A percentile compares a stretch with the other conserved stretches of the same genome.
These are phyloP conservation scores for Hemitrygon akajei DNA, from an alignment of 2,797 vertebrate species.

Conservation along the genomic window DNA sequence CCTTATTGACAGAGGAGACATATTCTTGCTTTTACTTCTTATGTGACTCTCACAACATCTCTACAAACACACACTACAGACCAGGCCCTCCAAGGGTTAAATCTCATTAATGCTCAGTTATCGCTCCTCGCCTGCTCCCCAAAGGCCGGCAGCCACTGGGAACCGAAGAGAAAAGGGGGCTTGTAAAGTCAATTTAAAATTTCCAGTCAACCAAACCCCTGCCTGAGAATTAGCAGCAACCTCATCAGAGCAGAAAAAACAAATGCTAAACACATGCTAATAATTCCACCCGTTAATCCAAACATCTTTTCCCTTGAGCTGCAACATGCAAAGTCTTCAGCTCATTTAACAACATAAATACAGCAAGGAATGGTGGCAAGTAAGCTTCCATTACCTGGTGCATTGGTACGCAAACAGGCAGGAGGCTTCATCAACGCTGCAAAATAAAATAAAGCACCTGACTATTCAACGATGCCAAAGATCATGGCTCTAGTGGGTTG, in stretches of 20 bases:
- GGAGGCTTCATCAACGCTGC: not conserved
- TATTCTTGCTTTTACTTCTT: no score
- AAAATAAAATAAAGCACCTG: not conserved
- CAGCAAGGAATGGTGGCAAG: not conserved
- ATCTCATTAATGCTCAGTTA: not conserved
- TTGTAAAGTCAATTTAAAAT: constrained; percentile 48
- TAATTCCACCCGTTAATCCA: constrained; percentile 55
- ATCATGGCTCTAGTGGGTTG: not conserved
- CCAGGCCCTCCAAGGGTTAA: not conserved
- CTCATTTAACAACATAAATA: constrained; percentile 32
- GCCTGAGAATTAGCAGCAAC: constrained; percentile 54
- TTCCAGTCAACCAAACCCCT: constrained; percentile 55
- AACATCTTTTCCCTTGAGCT: constrained; percentile 53
- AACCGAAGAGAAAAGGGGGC: constrained; percentile 40
- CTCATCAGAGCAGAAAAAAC: constrained; percentile 56
- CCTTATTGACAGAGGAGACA: no score
- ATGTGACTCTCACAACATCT: not conserved
- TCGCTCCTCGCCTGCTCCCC: constrained; percentile 38
- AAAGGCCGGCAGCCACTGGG: constrained; percentile 45
- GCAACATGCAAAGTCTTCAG: constrained; percentile 41
- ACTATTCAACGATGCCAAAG: not conserved
- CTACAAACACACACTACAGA: no score
- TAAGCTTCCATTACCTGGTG: constrained; percentile 8
- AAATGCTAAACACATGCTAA: constrained; percentile 48
- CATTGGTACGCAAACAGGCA: not conserved